These are phyloP conservation scores for Drosophila multiciliata DNA, from an alignment of 2,888 invertebrate species.

Conservation along the genomic window DNA sequence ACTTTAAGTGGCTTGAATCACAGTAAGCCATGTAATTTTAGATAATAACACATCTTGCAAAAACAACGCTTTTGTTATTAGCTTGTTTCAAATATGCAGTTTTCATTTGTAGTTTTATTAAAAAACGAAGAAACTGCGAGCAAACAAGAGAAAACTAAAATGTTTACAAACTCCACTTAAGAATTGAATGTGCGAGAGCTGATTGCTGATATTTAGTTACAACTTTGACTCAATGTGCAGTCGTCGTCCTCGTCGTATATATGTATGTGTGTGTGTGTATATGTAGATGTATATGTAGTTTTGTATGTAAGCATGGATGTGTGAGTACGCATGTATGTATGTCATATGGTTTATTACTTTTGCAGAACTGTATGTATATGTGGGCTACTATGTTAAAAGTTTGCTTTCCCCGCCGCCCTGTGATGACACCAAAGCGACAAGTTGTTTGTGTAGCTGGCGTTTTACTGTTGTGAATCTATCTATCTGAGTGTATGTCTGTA, in stretches of 20 bases:
- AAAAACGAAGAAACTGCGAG: not conserved
- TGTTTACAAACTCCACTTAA: constrained; percentile 1
- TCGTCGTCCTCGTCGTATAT: constrained; percentile 33
- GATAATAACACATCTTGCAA: not conserved
- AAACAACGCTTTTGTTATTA: no score
- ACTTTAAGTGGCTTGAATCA: not conserved
- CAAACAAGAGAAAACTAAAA: not conserved
- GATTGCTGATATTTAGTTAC: constrained; percentile 24
- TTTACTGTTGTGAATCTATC: constrained; percentile 10
- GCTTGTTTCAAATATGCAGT: not conserved
- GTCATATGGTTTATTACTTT: constrained; percentile 58
- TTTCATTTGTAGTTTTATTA: not conserved
- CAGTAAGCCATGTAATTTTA: not conserved
- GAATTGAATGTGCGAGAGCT: constrained; percentile 32
- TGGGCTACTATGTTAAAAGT: constrained; percentile 78
- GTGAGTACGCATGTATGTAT: constrained; percentile 34
- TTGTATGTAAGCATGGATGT: not conserved
- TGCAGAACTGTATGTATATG: constrained; percentile 54
- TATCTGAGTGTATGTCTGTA: constrained; percentile 1
- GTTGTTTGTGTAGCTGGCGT: constrained; percentile 52
- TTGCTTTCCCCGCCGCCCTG: constrained; percentile 42
- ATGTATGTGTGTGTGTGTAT: not conserved
- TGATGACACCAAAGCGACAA: constrained; percentile 57
- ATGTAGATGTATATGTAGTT: not conserved
- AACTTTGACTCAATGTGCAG: constrained; percentile 62